A percentile compares a stretch with the other conserved stretches of the same genome.
phyloP scores from a whole-genome alignment of 2,888 invertebrate species.

The Ophioninae sp. region DNA sequence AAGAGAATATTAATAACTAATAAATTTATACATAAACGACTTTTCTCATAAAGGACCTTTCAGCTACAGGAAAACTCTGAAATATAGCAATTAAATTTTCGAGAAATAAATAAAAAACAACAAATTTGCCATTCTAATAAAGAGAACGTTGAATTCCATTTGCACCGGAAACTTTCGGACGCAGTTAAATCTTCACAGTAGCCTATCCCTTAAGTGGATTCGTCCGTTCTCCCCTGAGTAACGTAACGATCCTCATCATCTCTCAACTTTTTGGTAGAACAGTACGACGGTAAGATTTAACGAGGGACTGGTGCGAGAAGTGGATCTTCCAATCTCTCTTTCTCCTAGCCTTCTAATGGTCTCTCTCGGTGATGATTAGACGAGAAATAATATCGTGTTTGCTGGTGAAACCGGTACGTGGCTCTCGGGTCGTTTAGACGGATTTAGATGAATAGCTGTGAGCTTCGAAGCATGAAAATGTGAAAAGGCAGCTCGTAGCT shows the following conservation, averaged over 20 bases:
- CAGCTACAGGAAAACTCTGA: no score
- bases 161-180: no score
- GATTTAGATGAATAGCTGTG: constrained; percentile 60
- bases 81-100: no score
- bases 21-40: no score
- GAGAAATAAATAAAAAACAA: no score
- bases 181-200: no score
- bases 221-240: constrained; percentile 41
- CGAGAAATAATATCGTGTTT: constrained; percentile 49
- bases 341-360: constrained; percentile 17
- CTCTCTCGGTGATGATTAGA: constrained; percentile 38
- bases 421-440: constrained; percentile 52
- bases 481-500: constrained; percentile 18
- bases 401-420: constrained; percentile 60
- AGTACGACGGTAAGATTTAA: constrained; percentile 8
- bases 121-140: no score
- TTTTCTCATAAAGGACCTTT: no score
- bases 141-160: no score
- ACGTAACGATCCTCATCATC: constrained; percentile 22
- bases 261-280: constrained; percentile 15
- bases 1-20: no score
- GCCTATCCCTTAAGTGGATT: constrained; percentile 32
- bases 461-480: constrained; percentile 32
- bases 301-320: neutral
- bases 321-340: neutral